Evolutionary conservation across 2,113 vertebrate genomes (phyloP), one percentile per base, ranked within the genome.

Genomic region (Tauraco erythrolophus): DNA sequence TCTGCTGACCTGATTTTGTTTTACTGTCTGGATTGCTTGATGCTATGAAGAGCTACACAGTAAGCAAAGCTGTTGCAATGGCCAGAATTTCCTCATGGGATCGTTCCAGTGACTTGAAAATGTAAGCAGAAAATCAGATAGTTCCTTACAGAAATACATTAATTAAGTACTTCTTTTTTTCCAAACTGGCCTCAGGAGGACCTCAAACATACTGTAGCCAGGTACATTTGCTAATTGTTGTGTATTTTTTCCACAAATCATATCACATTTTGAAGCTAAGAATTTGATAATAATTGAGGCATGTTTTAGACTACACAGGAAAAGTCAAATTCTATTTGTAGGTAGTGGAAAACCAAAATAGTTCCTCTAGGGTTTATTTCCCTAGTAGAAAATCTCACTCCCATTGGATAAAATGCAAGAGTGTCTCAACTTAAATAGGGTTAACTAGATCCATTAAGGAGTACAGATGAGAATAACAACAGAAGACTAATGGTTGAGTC

Each of bases 51-150:
- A 13, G 6, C 18, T 85, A 28, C 6, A 33, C 14, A n/a, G 14
- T 25, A 62, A 86, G 14, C 19, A 71, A 58, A 87, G 19, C 33
- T 51, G 62, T 94, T 87, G 37, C 37, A 80, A 45, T 70, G 87
- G 19, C 31, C 50, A 96, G 75, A 91, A 74, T 92, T 97, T 93
- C 54, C 16, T 62, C 37, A 78, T 48, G 39, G 41, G 41, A 35
- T 95, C 85, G 31, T 61, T 71, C 45, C 58, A 90, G 60, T 76
- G 31, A 85, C 53, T 66, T 87, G 56, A 92, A 92, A 95, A 88
- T 16, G 51, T 78, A 62, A 46, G 10, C 28, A 60, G 19, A 54
- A 71, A 92, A 72, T 88, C 43, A 89, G 27, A 43, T n/a, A 7
- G 18, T 83, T 85, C 45, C 18, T 92, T 77, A 76, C 24, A 79